A percentile compares a stretch with the other conserved stretches of the same genome.
Conservation (phyloP, 2,113 vertebrate species). For the Ophiodon elongatus region DNA sequence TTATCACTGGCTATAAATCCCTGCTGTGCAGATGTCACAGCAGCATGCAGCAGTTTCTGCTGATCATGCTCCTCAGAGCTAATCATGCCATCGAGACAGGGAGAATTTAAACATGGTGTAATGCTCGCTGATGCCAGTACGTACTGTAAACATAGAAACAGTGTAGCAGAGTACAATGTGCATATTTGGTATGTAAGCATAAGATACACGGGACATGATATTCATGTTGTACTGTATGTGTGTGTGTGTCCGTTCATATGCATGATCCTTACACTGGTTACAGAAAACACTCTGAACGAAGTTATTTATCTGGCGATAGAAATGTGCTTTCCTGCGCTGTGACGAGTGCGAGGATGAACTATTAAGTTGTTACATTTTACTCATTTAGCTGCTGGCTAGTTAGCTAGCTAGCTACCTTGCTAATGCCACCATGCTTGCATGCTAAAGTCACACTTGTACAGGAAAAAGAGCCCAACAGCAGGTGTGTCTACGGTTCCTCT, state of each 20-base stretch:
- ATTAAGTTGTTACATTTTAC: neutral
- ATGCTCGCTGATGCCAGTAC: neutral
- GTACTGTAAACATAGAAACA: neutral
- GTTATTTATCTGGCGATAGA: too few species aligned
- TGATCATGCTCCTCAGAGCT: conserved; percentile 67
- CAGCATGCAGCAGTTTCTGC: conserved; percentile 45
- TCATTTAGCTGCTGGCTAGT: too few species aligned
- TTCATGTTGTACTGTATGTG: neutral
- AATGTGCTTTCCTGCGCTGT: too few species aligned
- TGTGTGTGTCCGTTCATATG: too few species aligned
- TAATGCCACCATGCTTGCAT: too few species aligned
- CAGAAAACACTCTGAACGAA: too few species aligned
- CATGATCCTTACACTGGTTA: too few species aligned
- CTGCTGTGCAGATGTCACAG: conserved; percentile 39
- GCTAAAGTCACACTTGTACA: too few species aligned
- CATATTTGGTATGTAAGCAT: neutral
- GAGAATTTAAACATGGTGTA: conserved; percentile 51
- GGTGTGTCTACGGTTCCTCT: too few species aligned
- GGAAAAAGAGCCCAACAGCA: too few species aligned
- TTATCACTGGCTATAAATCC: conserved; percentile 81
- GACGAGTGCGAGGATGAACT: too few species aligned
- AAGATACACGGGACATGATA: neutral
- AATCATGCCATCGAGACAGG: conserved; percentile 58
- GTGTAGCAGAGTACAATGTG: neutral
- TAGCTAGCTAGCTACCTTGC: too few species aligned